Evolutionary conservation across 2,888 invertebrate species (phyloP), one percentile per base, ranked within the genome.

Genomic region (Agonopterix arenella): DNA sequence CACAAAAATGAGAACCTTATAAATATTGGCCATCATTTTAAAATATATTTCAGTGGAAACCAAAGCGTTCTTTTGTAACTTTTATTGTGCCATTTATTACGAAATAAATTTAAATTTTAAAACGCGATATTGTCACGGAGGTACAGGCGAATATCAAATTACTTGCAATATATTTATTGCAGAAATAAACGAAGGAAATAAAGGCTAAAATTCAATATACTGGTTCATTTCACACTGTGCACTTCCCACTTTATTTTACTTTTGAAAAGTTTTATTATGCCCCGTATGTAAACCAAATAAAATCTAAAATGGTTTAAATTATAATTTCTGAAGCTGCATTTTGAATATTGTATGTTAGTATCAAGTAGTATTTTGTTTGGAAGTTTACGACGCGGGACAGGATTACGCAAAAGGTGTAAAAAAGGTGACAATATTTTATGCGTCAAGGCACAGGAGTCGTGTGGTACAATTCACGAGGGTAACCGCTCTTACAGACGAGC

Each of bases 341-440:
- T 28, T 5, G 28, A 28, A 28, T 28, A 5, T 28, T 28, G 64
- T 63, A 53, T 58, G 61, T 53, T 49, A 58, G 61, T 66, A 60
- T 59, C 58, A 60, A 52, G 67, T 70, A 66, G 70, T 77, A 79
- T 80, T 76, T 77, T 74, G 77, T 75, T 66, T 64, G 60, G 66
- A 70, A 68, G 66, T 83, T 82, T 77, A 80, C 71, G 76, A 73
- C 61, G 64, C 67, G 70, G 73, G 79, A 73, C 71, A 68, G 70
- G 69, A 71, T 77, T 74, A 71, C 77, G 67, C 59, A 73, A 78
- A 80, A 73, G 71, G 66, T 69, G 48, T 55, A 60, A 70, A 64
- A 62, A 69, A 64, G 56, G 58, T 57, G 59, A 58, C 61, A 58
- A 61, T 68, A 66, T 67, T 67, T 68, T 62, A 66, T 53, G 53